These are phyloP conservation scores for Spilosoma lubricipeda DNA, from an alignment of 2,888 invertebrate genomes.

Conservation along the genomic window DNA sequence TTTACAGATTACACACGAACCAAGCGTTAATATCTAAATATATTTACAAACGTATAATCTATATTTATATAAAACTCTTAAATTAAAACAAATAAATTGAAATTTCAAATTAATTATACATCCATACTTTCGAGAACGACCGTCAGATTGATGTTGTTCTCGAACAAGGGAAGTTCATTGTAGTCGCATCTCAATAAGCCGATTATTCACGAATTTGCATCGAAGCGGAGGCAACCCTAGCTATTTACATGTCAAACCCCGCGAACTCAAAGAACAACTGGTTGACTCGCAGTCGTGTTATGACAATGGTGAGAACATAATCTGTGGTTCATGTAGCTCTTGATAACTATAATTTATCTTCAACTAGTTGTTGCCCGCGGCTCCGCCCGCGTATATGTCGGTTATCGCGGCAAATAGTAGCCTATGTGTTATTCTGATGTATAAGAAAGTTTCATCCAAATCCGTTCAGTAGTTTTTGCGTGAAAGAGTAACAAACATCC, in stretches of 20 bases:
- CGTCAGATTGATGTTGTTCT: constrained; percentile 53
- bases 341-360: background rate
- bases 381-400: too few relatives aligned
- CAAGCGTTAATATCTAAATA: background rate
- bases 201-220: constrained; percentile 81
- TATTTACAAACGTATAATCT: background rate
- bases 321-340: constrained; percentile 26
- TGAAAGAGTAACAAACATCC: too few relatives aligned
- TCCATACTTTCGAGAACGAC: constrained; percentile 42
- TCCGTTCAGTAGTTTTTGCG: too few relatives aligned
- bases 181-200: constrained; percentile 74
- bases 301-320: constrained; percentile 37
- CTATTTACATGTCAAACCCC: constrained; percentile 77
- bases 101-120: constrained; percentile 45
- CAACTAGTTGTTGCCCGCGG: too few relatives aligned
- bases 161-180: constrained; percentile 67
- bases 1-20: background rate
- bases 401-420: too few relatives aligned
- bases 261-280: constrained; percentile 54
- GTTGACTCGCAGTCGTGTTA: constrained; percentile 41
- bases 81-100: constrained; percentile 24
- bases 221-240: constrained; percentile 58
- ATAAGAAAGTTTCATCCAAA: too few relatives aligned
- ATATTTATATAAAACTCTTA: background rate
- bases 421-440: too few relatives aligned